These are phyloP conservation scores for Boleophthalmus pectinirostris DNA, from an alignment of 2,113 vertebrate species.

Conservation along the genomic window DNA sequence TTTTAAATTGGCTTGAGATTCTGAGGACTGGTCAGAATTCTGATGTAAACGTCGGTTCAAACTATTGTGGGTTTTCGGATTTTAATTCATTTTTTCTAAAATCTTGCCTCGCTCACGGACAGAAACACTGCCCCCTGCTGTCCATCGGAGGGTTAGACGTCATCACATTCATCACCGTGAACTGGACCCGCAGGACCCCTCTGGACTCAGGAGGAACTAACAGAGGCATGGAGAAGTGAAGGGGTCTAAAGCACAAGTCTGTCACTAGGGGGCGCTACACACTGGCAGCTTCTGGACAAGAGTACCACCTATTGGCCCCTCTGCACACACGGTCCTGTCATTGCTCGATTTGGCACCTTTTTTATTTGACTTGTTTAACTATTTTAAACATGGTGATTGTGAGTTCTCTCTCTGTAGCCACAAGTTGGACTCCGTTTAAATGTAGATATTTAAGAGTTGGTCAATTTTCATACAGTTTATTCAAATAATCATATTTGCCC, in stretches of 20 bases:
- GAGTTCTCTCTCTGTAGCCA: not conserved
- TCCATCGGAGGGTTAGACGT: not conserved
- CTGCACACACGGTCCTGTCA: no score
- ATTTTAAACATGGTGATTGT: not conserved
- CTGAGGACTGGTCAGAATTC: no score
- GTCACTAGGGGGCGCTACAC: conserved; percentile 27
- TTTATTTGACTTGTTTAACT: not conserved
- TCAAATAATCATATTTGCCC: not conserved
- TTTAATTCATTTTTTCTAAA: not conserved
- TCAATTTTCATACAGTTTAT: not conserved
- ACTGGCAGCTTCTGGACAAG: conserved; percentile 25
- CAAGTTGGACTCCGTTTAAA: not conserved
- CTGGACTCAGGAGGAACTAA: not conserved
- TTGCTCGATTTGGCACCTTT: not conserved
- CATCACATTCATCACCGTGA: not conserved
- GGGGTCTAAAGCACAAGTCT: conserved; percentile 37
- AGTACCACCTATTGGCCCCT: conserved; percentile 23
- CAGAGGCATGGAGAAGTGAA: conserved; percentile 28
- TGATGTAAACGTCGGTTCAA: no score
- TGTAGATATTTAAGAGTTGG: not conserved
- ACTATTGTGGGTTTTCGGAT: no score
- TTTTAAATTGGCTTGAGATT: no score
- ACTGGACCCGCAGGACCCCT: not conserved
- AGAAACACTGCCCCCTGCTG: not conserved
- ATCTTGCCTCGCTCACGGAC: not conserved